phyloP scores from a whole-genome alignment of 2,797 vertebrate genomes.

The Anguilla obscura region DNA sequence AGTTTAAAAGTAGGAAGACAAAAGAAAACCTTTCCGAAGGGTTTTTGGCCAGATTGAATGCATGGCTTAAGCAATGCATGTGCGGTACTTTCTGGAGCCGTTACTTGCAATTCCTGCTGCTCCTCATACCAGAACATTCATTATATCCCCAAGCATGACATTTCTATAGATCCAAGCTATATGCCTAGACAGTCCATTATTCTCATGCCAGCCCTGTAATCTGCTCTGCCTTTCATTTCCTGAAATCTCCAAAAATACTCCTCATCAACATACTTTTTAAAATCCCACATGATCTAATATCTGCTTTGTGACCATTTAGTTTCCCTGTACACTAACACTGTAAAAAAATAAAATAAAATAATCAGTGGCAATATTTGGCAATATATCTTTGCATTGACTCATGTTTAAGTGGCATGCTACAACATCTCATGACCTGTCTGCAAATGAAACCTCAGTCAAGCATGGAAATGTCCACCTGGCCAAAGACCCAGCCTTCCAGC shows the following conservation, averaged over 20 bases:
- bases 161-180: background rate
- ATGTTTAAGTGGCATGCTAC: too few species aligned
- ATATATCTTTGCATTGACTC: too few species aligned
- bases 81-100: background rate
- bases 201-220: background rate
- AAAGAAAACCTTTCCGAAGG: background rate
- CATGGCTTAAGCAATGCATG: background rate
- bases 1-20: background rate
- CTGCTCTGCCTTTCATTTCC: background rate
- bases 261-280: background rate
- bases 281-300: too few species aligned
- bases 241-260: background rate
- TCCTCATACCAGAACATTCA: background rate
- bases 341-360: too few species aligned
- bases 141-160: background rate
- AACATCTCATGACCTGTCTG: too few species aligned
- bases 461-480: too few species aligned
- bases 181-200: background rate
- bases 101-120: background rate
- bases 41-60: background rate
- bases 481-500: too few species aligned
- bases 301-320: too few species aligned
- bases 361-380: too few species aligned
- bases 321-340: too few species aligned
- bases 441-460: too few species aligned